A percentile compares a stretch with the other conserved stretches of the same genome.
Conservation (phyloP, 2,113 vertebrate species). For the Sinocyclocheilus anshuiensis region DNA sequence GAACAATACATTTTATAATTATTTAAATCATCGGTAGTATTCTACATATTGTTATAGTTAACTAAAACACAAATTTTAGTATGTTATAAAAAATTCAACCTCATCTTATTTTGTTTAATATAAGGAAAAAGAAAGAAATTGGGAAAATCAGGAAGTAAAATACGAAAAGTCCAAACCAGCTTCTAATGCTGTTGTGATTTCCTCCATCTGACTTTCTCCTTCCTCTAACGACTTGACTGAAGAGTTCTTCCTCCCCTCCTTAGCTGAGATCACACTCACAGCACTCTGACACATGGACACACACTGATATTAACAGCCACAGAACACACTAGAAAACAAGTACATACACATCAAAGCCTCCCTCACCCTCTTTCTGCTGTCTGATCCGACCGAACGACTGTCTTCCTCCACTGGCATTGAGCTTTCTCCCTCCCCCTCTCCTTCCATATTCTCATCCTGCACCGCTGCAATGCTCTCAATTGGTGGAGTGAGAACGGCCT, state of each 20-base stretch:
- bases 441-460: constrained; percentile 41
- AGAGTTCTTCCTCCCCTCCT: constrained; percentile 33
- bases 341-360: neutral
- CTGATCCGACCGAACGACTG: constrained; percentile 31
- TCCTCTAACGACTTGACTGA: constrained; percentile 26
- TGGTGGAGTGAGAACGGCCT: neutral
- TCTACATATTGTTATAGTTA: neutral
- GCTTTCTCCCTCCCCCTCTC: constrained; percentile 37
- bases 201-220: constrained; percentile 53
- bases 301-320: constrained; percentile 7
- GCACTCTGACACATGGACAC: constrained; percentile 60
- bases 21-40: neutral
- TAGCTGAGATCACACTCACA: constrained; percentile 56
- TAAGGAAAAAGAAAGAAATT: neutral
- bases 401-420: constrained; percentile 57
- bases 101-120: neutral
- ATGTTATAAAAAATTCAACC: neutral
- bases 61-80: neutral
- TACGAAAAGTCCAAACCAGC: neutral
- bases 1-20: neutral
- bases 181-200: constrained; percentile 20
- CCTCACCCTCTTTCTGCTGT: constrained; percentile 61
- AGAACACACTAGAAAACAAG: neutral
- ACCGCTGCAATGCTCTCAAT: neutral
- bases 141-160: neutral